A percentile compares a stretch with the other conserved stretches of the same genome.
phyloP scores from a whole-genome alignment of 2,113 vertebrate species.

The Carassius carassius region DNA sequence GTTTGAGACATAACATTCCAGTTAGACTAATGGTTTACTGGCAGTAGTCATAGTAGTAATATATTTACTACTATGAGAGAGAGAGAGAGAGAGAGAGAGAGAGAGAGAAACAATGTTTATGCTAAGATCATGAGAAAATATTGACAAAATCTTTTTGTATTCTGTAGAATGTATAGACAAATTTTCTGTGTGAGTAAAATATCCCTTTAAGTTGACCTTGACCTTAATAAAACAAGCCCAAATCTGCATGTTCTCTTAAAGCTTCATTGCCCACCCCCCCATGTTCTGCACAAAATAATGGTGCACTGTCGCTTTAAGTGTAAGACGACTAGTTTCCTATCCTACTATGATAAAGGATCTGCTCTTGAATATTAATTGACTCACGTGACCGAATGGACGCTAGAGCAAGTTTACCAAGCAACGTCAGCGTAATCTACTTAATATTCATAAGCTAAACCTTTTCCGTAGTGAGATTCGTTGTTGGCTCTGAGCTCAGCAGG shows the following conservation, averaged over 20 bases:
- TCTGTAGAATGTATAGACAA: not conserved
- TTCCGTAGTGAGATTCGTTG: conserved; percentile 10
- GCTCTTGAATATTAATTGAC: conserved; percentile 5
- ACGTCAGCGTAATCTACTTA: not conserved
- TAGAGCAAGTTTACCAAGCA: not conserved
- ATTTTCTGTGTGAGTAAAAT: not conserved
- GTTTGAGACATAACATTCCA: not conserved
- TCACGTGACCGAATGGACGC: not conserved
- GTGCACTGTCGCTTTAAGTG: not conserved
- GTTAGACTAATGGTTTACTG: not conserved
- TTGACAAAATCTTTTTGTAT: not conserved
- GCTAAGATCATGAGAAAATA: not conserved
- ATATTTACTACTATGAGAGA: too few species aligned
- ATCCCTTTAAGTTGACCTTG: not conserved
- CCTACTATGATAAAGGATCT: not conserved
- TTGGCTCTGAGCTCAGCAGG: not conserved
- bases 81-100: not conserved
- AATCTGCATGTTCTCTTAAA: not conserved
- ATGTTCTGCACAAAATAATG: not conserved
- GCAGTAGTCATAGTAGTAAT: not conserved
- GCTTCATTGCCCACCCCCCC: not conserved
- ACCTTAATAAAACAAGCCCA: not conserved
- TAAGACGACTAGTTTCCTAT: not conserved
- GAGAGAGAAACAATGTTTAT: not conserved
- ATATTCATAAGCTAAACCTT: conserved; percentile 27